Evolutionary conservation across 2,888 invertebrate genomes (phyloP).

Genomic region (Apodemia duryi): DNA sequence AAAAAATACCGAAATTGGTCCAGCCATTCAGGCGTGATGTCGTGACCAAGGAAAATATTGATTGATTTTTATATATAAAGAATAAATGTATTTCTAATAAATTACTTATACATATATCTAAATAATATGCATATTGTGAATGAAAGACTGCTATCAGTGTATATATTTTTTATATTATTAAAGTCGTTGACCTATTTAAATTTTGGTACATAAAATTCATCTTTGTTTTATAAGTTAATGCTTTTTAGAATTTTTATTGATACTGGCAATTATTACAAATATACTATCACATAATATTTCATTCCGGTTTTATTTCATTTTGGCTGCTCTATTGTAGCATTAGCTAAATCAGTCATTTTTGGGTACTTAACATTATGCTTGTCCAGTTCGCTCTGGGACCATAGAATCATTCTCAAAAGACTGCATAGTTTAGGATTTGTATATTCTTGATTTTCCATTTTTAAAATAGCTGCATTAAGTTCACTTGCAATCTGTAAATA

Average conservation of each 20-base stretch:
- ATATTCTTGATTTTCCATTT: conserved; percentile 94
- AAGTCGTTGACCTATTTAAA: neutral
- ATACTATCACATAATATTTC: conserved; percentile 21
- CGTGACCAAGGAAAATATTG: no score
- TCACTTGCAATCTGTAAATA: conserved; percentile 93
- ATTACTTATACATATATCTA: neutral
- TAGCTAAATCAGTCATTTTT: conserved; percentile 95
- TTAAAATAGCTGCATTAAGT: conserved; percentile 97
- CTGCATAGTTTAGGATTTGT: conserved; percentile 95
- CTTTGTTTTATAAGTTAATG: neutral
- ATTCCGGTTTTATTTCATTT: conserved; percentile 63
- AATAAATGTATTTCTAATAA: no score
- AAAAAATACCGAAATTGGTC: no score
- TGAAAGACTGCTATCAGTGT: neutral
- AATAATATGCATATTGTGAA: neutral
- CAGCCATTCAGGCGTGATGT: no score
- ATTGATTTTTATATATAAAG: no score
- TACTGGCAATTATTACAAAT: conserved; percentile 6
- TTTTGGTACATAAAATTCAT: neutral
- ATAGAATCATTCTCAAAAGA: conserved; percentile 93
- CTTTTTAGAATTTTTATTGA: neutral
- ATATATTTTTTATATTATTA: neutral
- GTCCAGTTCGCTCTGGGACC: conserved; percentile 97
- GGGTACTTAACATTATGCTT: conserved; percentile 97
- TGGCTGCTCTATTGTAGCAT: conserved; percentile 88